A percentile compares a stretch with the other conserved stretches of the same genome.
Evolutionary conservation across 2,113 vertebrate genomes (phyloP).

Genomic region (Marmota monax): DNA sequence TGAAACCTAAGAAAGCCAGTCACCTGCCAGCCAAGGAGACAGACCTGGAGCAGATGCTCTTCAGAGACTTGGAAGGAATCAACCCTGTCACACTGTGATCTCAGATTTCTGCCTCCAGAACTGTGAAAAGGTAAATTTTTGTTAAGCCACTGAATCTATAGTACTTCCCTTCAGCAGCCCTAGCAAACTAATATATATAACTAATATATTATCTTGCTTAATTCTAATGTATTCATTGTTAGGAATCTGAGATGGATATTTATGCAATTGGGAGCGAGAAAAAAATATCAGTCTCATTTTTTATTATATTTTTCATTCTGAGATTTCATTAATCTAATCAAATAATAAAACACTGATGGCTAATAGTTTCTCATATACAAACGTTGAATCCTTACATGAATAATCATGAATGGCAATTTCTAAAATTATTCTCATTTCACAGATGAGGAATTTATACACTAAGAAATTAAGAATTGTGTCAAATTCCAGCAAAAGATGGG

Average conservation of each 20-base stretch:
- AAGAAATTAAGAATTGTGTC: background rate
- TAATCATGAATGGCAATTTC: background rate
- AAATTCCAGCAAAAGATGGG: background rate
- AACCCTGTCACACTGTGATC: background rate
- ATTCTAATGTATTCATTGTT: background rate
- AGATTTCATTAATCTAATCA: constrained; percentile 24
- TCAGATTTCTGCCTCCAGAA: background rate
- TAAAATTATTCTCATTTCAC: background rate
- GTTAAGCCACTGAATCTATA: background rate
- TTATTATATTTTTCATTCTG: background rate
- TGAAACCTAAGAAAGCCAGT: background rate
- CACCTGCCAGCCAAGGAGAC: background rate
- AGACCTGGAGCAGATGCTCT: no score
- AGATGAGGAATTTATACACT: background rate
- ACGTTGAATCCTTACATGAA: constrained; percentile 1
- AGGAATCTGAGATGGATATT: background rate
- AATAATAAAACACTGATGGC: constrained; percentile 36
- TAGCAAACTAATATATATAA: background rate
- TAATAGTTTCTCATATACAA: background rate
- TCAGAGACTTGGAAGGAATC: background rate
- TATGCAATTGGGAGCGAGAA: background rate
- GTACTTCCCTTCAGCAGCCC: background rate
- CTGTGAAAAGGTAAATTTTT: background rate
- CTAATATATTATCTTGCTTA: background rate
- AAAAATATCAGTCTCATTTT: background rate